These are phyloP conservation scores for Macaca fascicularis DNA, from an alignment of 2,113 vertebrate species.

Conservation along the genomic window T2T-MFA8v1.1 NC_088391.1:26757501-26758000, in stretches of 20 bases:
- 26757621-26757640: too few relatives aligned
- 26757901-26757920: not conserved
- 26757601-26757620: too few relatives aligned
- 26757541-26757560: too few relatives aligned
- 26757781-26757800: not conserved
- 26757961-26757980: not conserved
- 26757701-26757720: too few relatives aligned
- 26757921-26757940: not conserved
- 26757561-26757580: too few relatives aligned
- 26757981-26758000: not conserved
- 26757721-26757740: fast-evolving
- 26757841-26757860: not conserved
- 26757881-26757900: not conserved
- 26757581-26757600: too few relatives aligned
- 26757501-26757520: too few relatives aligned
- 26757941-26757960: not conserved
- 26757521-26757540: too few relatives aligned
- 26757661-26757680: too few relatives aligned
- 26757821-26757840: not conserved
- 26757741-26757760: not conserved
- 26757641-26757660: too few relatives aligned
- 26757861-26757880: not conserved
- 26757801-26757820: not conserved
- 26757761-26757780: not conserved
- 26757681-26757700: too few relatives aligned